Percentiles rank a stretch among this genome's conserved stretches.
These are phyloP conservation scores for Hylaeus anthracinus DNA, from an alignment of 1,140 invertebrate genomes.

Conservation along the genomic window DNA sequence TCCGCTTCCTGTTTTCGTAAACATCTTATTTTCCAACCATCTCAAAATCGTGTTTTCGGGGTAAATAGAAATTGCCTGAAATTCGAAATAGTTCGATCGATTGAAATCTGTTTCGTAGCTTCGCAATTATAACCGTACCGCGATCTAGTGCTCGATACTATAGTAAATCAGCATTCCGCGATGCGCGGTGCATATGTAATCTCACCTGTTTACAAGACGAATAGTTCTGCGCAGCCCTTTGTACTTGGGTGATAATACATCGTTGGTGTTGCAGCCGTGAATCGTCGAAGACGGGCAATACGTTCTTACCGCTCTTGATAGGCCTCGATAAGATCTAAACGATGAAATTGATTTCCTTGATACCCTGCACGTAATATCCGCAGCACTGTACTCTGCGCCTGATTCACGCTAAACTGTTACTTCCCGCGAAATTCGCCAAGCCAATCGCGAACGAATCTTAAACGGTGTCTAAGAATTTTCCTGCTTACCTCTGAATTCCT, in stretches of 20 bases:
- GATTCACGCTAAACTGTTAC: conserved; percentile 1
- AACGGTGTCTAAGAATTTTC: too few species aligned
- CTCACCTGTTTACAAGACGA: not conserved
- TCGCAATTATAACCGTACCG: too few species aligned
- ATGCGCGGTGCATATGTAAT: not conserved
- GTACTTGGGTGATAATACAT: not conserved
- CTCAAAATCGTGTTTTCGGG: too few species aligned
- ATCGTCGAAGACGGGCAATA: conserved; percentile 7
- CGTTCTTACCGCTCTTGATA: conserved; percentile 7
- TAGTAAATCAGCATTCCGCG: not conserved
- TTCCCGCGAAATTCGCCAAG: not conserved
- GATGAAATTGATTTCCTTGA: conserved; percentile 20
- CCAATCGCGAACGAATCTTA: not conserved
- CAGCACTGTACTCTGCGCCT: not conserved
- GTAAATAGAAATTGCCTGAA: too few species aligned
- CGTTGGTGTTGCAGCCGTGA: conserved; percentile 5
- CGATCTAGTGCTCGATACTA: not conserved
- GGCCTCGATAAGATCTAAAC: conserved; percentile 14
- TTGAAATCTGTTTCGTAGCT: too few species aligned
- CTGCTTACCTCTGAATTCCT: too few species aligned
- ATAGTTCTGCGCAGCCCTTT: not conserved
- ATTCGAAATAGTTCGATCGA: too few species aligned
- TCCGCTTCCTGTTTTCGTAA: not conserved
- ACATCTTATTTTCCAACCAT: not conserved
- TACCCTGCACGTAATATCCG: not conserved